Conservation (phyloP, 2,888 invertebrate genomes). For the Leucania comma region DNA sequence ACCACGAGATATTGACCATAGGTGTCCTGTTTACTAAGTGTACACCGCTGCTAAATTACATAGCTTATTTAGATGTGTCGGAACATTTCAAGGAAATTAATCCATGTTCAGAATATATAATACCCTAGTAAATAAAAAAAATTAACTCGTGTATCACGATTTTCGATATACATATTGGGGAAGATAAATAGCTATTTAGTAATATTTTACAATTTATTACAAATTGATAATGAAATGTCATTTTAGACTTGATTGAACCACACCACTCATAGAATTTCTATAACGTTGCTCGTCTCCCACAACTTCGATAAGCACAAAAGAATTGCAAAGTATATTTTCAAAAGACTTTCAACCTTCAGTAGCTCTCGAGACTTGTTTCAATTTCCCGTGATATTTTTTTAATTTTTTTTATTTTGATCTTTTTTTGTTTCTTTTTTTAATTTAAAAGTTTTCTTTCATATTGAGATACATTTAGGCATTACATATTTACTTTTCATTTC, state of each 20-base stretch:
- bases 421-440: slow-evolving; percentile 1
- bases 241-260: background rate
- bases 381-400: slow-evolving; percentile 6
- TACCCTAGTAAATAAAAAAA: background rate
- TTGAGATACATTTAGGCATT: slow-evolving; percentile 21
- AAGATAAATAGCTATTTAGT: background rate
- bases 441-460: slow-evolving; percentile 11
- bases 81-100: background rate
- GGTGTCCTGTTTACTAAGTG: slow-evolving; percentile 19
- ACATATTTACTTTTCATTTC: slow-evolving; percentile 72
- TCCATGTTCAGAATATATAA: background rate
- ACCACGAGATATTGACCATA: slow-evolving; percentile 7
- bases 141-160: background rate
- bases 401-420: slow-evolving; percentile 16
- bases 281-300: slow-evolving; percentile 12
- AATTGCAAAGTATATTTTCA: slow-evolving; percentile 53
- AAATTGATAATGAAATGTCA: background rate
- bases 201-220: background rate
- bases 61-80: background rate
- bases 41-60: background rate
- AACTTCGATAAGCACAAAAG: slow-evolving; percentile 34
- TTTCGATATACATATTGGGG: background rate
- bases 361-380: slow-evolving; percentile 23
- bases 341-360: slow-evolving; percentile 7
- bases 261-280: background rate